Base-by-base conservation (phyloP, 2,888 invertebrate genomes). In the Hoplodrina ambigua region DNA sequence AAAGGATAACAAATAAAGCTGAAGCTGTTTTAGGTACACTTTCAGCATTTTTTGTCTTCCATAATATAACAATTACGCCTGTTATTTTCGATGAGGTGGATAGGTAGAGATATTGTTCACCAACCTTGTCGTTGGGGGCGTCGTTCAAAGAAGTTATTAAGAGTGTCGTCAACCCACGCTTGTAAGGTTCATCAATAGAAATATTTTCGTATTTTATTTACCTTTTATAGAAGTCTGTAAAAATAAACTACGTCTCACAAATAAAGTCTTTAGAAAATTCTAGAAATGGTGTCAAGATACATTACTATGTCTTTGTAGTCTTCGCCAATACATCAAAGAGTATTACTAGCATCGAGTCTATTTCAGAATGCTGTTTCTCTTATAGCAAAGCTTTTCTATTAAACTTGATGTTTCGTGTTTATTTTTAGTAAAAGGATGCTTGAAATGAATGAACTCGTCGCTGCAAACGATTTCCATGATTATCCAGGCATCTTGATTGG, bases 241-340 rank as follows among this genome's bases (percentile, higher is more conserved):
- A 33, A 13, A 19, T 19, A 49, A 8, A 50, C 15, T 7, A 30
- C n/a, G 3, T 25, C 44, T 37, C 33, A 30, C 20, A 46, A 44
- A 61, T 19, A 19, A 25, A 10, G 3, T 37, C 6, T 33, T 19
- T 19, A 8, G 30, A 8, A 44, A 55, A 20, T 37, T 56, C n/a
- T 33, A 53, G 52, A 76, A 69, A 57, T 61, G 0, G 11, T 20
- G 11, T 60, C 30, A 72, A 54, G 49, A 67, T 61, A 53, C 41
- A 54, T 77, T 37, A 57, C 53, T 46, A 46, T 41, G 15, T 7
- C 59, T 69, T 20, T 15, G 11, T 19, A 19, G 41, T 49, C 19
- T 25, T 20, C 41, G 20, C 53, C 70, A 37, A 77, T 69, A 70
- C 41, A 61, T 77, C 57, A 77, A 53, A 41, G 8, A 33, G 41